These are phyloP conservation scores for Myotis pilosus DNA, from an alignment of 2,797 vertebrate species.

Conservation along the genomic window DNA sequence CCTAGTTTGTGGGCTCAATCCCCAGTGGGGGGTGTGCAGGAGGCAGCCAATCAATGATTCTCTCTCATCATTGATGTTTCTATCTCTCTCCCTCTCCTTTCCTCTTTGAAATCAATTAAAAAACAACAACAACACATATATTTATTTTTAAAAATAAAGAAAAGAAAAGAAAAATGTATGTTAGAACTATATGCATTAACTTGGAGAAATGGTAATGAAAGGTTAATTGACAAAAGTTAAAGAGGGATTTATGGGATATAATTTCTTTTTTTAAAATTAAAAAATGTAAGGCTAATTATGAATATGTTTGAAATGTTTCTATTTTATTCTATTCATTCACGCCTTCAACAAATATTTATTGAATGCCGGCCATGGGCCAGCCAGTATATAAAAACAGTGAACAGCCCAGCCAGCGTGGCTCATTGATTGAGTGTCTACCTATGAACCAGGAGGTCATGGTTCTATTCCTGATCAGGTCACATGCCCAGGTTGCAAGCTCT, in stretches of 20 bases:
- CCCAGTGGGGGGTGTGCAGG: too few relatives aligned
- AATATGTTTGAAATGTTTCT: constrained; percentile 18
- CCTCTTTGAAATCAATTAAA: too few relatives aligned
- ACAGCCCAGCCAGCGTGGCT: too few relatives aligned
- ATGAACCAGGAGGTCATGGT: too few relatives aligned
- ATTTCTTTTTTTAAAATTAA: neutral
- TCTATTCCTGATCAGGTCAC: too few relatives aligned
- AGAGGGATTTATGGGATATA: neutral
- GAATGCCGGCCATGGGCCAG: neutral
- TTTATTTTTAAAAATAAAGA: too few relatives aligned
- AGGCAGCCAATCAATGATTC: too few relatives aligned
- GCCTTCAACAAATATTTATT: neutral
- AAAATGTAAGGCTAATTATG: neutral
- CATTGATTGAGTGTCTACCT: too few relatives aligned
- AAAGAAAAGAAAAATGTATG: neutral
- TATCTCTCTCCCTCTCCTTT: too few relatives aligned
- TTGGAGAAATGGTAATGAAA: neutral
- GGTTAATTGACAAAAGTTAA: neutral
- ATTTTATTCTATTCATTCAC: neutral
- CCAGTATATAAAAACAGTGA: neutral
- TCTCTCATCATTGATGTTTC: too few relatives aligned
- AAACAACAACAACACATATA: too few relatives aligned
- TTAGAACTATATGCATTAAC: neutral
- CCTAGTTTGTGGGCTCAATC: too few relatives aligned
- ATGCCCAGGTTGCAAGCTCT: neutral